A percentile compares a stretch with the other conserved stretches of the same genome.
Evolutionary conservation across 2,113 vertebrate genomes (phyloP).

Genomic region (Tichodroma muraria): DNA sequence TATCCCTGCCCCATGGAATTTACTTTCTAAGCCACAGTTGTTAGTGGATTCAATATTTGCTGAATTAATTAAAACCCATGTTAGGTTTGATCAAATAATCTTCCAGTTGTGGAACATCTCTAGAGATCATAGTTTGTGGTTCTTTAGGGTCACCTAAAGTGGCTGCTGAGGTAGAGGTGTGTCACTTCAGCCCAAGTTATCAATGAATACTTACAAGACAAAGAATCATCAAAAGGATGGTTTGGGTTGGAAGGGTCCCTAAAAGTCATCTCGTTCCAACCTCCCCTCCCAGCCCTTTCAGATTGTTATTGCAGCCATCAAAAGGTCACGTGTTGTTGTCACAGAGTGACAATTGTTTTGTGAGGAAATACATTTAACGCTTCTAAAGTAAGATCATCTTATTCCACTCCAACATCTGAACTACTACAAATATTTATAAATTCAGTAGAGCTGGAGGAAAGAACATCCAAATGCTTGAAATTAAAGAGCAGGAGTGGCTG

Average conservation of each 20-base stretch:
- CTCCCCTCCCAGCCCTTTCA: neutral
- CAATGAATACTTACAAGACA: neutral
- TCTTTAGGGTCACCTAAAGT: neutral
- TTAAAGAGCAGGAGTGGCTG: neutral
- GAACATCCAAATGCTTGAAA: neutral
- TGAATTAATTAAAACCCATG: neutral
- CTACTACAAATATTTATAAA: neutral
- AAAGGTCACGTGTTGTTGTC: neutral
- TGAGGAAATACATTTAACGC: neutral
- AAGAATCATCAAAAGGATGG: neutral
- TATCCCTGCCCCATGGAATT: neutral
- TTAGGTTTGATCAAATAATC: neutral
- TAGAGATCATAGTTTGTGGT: neutral
- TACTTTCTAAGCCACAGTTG: neutral
- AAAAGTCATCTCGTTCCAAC: neutral
- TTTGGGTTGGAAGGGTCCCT: neutral
- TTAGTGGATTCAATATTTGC: neutral
- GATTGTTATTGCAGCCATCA: neutral
- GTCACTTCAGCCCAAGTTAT: neutral
- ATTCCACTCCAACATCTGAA: neutral
- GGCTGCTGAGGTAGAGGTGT: neutral
- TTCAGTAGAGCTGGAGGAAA: neutral
- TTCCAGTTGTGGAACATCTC: neutral
- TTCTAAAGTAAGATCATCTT: neutral
- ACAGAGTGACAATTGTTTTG: neutral